Conservation (phyloP, 2,797 vertebrate species). For the Lepus townsendii region DNA sequence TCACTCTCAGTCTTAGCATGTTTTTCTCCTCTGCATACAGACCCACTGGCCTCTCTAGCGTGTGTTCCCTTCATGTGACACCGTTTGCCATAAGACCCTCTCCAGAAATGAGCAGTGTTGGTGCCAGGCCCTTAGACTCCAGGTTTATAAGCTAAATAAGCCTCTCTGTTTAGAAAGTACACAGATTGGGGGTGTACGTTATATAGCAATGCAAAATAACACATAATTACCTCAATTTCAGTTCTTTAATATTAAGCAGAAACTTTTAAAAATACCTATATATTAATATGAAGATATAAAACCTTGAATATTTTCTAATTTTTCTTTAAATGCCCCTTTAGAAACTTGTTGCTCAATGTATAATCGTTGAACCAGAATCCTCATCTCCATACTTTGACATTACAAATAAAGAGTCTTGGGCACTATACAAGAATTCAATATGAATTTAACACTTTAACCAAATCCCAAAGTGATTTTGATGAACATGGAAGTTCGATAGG, state of each 20-base stretch:
- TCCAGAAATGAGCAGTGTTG: too few relatives aligned
- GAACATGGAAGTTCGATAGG: slow-evolving; percentile 23
- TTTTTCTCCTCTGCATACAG: too few relatives aligned
- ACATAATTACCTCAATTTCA: background rate
- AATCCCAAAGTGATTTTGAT: background rate
- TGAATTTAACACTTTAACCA: background rate
- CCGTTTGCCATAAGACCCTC: too few relatives aligned
- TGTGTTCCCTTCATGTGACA: too few relatives aligned
- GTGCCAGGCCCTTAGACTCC: too few relatives aligned
- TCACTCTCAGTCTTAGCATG: too few relatives aligned
- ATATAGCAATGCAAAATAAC: too few relatives aligned
- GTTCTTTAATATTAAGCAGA: background rate
- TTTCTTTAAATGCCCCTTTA: background rate
- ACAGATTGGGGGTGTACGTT: too few relatives aligned
- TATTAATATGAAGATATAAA: background rate
- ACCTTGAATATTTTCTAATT: background rate
- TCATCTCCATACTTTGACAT: background rate
- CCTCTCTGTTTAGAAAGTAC: too few relatives aligned
- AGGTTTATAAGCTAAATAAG: too few relatives aligned
- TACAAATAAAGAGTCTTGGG: background rate
- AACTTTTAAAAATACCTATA: background rate
- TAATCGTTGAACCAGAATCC: background rate
- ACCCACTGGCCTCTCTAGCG: too few relatives aligned
- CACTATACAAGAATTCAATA: background rate
- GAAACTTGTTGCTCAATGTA: background rate